Conservation (phyloP, 2,113 vertebrate genomes). For the Vombatus ursinus region DNA sequence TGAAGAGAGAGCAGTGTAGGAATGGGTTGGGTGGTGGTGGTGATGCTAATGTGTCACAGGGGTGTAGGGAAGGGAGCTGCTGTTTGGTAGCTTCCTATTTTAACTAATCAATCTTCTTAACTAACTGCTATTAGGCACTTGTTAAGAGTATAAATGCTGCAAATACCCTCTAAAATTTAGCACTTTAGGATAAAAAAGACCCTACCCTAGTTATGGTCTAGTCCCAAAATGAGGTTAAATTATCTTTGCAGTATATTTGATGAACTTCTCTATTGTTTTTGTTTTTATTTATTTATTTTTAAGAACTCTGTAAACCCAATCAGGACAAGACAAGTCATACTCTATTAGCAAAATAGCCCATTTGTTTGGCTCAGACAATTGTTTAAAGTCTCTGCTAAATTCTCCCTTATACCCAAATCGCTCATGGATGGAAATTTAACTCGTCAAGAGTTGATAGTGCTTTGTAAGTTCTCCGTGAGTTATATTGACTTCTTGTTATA, state of each 20-base stretch:
- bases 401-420: constrained; percentile 1
- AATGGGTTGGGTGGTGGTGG: neutral
- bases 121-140: neutral
- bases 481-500: constrained; percentile 57
- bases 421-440: constrained; percentile 32
- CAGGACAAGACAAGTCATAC: neutral
- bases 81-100: neutral
- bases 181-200: neutral
- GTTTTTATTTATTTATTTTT: too few species aligned
- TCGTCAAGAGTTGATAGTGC: constrained; percentile 9
- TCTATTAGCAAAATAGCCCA: neutral
- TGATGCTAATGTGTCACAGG: neutral
- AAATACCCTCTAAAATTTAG: neutral
- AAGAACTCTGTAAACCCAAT: neutral
- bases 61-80: neutral
- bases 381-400: constrained; percentile 22
- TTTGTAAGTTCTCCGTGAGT: constrained; percentile 54
- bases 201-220: neutral
- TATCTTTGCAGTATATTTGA: neutral
- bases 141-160: neutral
- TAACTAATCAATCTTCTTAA: neutral
- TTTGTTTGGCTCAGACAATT: neutral
- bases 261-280: neutral
- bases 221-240: neutral
- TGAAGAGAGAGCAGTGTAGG: neutral